A percentile compares a stretch with the other conserved stretches of the same genome.
phyloP scores from a whole-genome alignment of 2,797 vertebrate genomes.

The Crax fasciolata region DNA sequence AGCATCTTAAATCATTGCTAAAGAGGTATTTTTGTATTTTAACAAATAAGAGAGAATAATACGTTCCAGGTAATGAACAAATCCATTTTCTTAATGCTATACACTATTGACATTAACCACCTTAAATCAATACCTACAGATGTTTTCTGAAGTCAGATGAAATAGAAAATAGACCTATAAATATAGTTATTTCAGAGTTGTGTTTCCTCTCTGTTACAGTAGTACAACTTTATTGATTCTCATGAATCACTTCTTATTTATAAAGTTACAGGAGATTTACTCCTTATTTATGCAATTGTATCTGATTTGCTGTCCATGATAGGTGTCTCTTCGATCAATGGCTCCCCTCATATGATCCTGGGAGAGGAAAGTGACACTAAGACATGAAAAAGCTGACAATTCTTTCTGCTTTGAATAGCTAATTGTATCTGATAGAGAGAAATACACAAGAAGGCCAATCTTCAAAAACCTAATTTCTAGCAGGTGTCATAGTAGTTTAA shows the following conservation, averaged over 20 bases:
- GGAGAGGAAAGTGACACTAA: not conserved
- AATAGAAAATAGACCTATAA: not conserved
- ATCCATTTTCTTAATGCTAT: not conserved
- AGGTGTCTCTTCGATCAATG: not conserved
- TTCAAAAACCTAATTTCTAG: not conserved
- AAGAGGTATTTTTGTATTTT: not conserved
- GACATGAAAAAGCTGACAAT: not conserved
- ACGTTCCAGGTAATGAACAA: not conserved
- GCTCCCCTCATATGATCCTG: not conserved
- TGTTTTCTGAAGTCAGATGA: not conserved
- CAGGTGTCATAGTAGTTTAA: not conserved
- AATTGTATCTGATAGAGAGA: not conserved
- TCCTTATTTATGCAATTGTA: not conserved
- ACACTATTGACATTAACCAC: not conserved
- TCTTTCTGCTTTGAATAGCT: not conserved
- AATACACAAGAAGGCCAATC: accelerated
- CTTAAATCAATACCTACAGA: not conserved
- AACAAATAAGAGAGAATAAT: not conserved
- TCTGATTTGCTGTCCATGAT: not conserved
- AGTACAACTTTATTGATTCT: not conserved
- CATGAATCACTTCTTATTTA: not conserved
- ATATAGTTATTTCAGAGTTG: not conserved
- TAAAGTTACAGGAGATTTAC: not conserved
- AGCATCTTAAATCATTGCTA: not conserved
- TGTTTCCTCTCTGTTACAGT: not conserved